Percentiles rank a stretch among this genome's conserved stretches.
Evolutionary conservation across 1,140 invertebrate genomes (phyloP).

Genomic region (Drosophila sucinea): DNA sequence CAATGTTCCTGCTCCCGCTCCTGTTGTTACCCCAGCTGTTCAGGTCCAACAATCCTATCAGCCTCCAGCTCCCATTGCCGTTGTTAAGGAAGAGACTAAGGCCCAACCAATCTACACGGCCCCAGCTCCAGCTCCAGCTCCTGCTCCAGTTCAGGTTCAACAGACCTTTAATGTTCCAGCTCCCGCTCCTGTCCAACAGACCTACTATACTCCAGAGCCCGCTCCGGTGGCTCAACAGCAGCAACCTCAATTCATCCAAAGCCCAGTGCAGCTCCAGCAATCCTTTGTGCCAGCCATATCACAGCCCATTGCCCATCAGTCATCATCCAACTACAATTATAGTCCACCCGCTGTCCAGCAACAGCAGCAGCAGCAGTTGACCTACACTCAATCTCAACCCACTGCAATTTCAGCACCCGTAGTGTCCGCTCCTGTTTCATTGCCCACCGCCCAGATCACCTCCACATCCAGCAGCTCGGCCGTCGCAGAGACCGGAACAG

Average conservation of each 20-base stretch:
- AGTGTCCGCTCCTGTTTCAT: conserved; percentile 5
- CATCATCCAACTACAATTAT: conserved; percentile 27
- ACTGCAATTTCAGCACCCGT: conserved; percentile 15
- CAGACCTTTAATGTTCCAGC: conserved; percentile 24
- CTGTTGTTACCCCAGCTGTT: conserved; percentile 22
- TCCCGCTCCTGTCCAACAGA: conserved; percentile 14
- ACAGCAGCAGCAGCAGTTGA: conserved; percentile 46
- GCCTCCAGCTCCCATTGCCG: conserved; percentile 23
- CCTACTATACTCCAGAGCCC: not conserved
- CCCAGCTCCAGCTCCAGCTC: conserved; percentile 34
- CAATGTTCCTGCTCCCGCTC: conserved; percentile 11
- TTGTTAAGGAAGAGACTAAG: conserved; percentile 29
- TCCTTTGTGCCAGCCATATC: conserved; percentile 52
- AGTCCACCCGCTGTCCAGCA: conserved; percentile 24
- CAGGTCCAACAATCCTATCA: conserved; percentile 26
- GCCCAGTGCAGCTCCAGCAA: conserved; percentile 49
- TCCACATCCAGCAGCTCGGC: not conserved
- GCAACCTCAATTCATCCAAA: conserved; percentile 1
- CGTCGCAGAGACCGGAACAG: conserved; percentile 43
- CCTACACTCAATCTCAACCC: conserved; percentile 40
- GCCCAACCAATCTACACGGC: conserved; percentile 34
- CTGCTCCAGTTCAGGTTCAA: conserved; percentile 34
- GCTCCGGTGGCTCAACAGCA: conserved; percentile 16
- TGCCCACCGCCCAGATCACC: not conserved
- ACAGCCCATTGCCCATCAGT: conserved; percentile 33